Evolutionary conservation across 2,797 vertebrate genomes (phyloP).

Genomic region (Parotocinclus haroldoi): DNA sequence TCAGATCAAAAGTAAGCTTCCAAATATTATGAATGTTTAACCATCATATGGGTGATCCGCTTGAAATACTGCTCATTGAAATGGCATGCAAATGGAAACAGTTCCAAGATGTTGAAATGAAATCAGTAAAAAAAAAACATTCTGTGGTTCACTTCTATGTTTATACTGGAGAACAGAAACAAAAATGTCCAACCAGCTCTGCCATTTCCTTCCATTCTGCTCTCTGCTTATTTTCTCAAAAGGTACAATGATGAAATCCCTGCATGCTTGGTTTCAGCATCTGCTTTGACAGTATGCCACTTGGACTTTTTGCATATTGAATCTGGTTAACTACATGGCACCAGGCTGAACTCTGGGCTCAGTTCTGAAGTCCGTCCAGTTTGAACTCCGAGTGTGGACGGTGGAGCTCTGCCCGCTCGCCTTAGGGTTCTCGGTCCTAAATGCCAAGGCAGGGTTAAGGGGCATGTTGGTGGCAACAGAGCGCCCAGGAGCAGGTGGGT

Average conservation of each 20-base stretch:
- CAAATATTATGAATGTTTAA: too few relatives aligned
- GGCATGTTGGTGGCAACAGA: constrained; percentile 35
- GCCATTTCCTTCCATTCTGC: constrained; percentile 6
- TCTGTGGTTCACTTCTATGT: constrained; percentile 6
- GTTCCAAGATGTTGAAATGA: neutral
- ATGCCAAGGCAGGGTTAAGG: constrained; percentile 52
- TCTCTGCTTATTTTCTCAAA: constrained; percentile 2
- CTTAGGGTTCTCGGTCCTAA: constrained; percentile 43
- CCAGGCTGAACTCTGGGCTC: constrained; percentile 25
- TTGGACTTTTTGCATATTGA: constrained; percentile 50
- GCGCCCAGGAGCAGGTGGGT: constrained; percentile 72
- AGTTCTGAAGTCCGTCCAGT: constrained; percentile 43
- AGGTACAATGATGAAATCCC: neutral
- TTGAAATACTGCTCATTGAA: neutral
- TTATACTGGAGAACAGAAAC: neutral
- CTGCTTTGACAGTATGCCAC: constrained; percentile 41
- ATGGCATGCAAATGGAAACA: constrained; percentile 8
- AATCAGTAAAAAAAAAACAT: neutral
- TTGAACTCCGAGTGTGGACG: constrained; percentile 12
- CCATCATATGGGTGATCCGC: too few relatives aligned
- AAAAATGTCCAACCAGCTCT: neutral
- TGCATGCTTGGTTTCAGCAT: neutral
- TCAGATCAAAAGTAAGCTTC: too few relatives aligned
- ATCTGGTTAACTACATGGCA: constrained; percentile 48
- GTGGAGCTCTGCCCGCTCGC: constrained; percentile 34